Base-by-base conservation (phyloP, 2,888 invertebrate species). In the Homarus gammarus region DNA sequence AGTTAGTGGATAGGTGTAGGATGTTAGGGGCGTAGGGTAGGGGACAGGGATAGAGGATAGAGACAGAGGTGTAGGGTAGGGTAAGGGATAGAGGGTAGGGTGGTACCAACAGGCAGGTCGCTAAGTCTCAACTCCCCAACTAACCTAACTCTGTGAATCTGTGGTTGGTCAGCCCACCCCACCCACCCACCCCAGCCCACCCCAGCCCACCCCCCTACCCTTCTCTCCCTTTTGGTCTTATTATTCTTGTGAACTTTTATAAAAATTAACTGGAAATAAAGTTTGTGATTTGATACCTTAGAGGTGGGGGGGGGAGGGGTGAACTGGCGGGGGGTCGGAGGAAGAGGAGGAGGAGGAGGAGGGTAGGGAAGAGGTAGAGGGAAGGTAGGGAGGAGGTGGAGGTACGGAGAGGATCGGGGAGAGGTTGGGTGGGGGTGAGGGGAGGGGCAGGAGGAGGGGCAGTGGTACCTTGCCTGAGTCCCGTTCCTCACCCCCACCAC, bases 261-360 rank as follows among this genome's bases (percentile, higher is more conserved):
- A 87, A 87, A 87, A 87, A n/a, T n/a, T 87, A 87, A 70, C 72
- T 56, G 38, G 87, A 87, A 87, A 87, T 87, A 87, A 87, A 81
- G 87, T 81, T 81, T 72, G 87, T 87, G 87, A 87, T 87, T 75
- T 87, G 87, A 72, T 87, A 87, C 81, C 86, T 79, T 64, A 18
- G 33, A 78, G 49, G 70, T 44, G 61, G 81, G 72, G 81, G 81
- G 68, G 68, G 33, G 36, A 78, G 70, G 36, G 79, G 72, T 72
- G 79, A 38, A 77, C 72, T 56, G 77, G 75, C 75, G 61, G 79
- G 72, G 79, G 87, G 77, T 77, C 56, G 51, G 27, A 27, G 84
- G 73, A 72, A 75, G 56, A 49, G 79, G 44, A 44, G 85, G 49
- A 12, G 33, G 33, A 33, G 36, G 31, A 40, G 64, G 68, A 22